Evolutionary conservation across 2,113 vertebrate species (phyloP).

Genomic region (Spermophilus dauricus): DNA sequence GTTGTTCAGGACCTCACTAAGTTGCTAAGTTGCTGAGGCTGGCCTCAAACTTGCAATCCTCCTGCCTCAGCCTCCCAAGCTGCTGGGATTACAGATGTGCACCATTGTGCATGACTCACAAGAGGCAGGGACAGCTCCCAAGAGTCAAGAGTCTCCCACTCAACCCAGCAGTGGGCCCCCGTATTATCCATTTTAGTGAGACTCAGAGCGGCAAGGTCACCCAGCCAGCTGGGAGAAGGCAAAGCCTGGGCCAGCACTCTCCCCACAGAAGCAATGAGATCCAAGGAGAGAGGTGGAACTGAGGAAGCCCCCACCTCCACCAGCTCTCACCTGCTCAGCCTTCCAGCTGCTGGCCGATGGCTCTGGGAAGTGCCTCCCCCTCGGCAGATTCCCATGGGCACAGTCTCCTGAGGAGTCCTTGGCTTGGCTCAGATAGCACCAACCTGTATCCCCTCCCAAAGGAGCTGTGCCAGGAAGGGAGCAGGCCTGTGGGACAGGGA

Average conservation of each 20-base stretch:
- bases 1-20: too few species aligned
- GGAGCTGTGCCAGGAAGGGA: background rate
- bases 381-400: background rate
- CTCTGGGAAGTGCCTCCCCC: background rate
- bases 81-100: too few species aligned
- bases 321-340: background rate
- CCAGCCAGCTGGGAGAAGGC: background rate
- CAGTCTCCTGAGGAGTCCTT: background rate
- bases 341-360: background rate
- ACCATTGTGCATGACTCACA: background rate
- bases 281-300: background rate
- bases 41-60: too few species aligned
- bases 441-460: background rate
- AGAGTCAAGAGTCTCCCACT: background rate
- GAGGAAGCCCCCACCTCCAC: background rate
- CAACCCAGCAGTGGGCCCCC: fast-evolving
- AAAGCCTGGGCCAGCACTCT: background rate
- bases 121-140: background rate
- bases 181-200: background rate
- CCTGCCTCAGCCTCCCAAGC: too few species aligned
- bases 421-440: background rate
- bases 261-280: background rate
- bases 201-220: background rate
- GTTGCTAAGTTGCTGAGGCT: too few species aligned
- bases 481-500: background rate